Percentiles rank a stretch among this genome's conserved stretches.
phyloP scores from a whole-genome alignment of 2,888 invertebrate species.

The Pandemis corylana region DNA sequence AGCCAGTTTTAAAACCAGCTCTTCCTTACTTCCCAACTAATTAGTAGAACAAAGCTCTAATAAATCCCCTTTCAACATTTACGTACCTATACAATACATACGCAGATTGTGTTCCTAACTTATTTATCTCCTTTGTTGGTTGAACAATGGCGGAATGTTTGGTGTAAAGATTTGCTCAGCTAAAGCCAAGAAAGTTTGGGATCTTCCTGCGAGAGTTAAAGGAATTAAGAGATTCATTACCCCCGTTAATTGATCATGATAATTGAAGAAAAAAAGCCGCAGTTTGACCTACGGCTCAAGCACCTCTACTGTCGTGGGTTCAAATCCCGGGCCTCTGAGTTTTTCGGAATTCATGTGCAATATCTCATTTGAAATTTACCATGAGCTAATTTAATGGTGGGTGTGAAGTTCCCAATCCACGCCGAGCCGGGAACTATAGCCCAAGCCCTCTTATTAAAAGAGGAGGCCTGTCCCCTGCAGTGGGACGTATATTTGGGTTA shows the following conservation, averaged over 20 bases:
- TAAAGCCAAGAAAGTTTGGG: slow-evolving; percentile 31
- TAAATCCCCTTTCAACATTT: slow-evolving; percentile 9
- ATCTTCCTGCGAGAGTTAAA: slow-evolving; percentile 26
- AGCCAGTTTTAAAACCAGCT: neutral
- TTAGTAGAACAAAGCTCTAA: slow-evolving; percentile 11
- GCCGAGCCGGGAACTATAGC: too few species aligned
- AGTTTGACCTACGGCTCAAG: too few species aligned
- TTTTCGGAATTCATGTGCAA: too few species aligned
- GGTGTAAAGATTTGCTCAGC: slow-evolving; percentile 35
- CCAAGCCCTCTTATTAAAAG: too few species aligned
- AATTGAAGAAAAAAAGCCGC: neutral
- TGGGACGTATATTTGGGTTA: too few species aligned
- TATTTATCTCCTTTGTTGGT: slow-evolving; percentile 31
- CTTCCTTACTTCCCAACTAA: neutral
- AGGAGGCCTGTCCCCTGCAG: too few species aligned
- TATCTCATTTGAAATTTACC: too few species aligned
- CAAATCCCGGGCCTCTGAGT: too few species aligned
- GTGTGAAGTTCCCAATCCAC: too few species aligned
- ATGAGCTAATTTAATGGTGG: too few species aligned
- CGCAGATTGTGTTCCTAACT: slow-evolving; percentile 9
- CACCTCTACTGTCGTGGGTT: too few species aligned
- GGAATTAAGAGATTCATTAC: slow-evolving; percentile 26
- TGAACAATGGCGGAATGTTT: slow-evolving; percentile 37
- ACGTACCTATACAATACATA: neutral
- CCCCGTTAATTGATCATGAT: slow-evolving; percentile 4